phyloP scores from a whole-genome alignment of 2,113 vertebrate genomes.

The Mellivora capensis region DNA sequence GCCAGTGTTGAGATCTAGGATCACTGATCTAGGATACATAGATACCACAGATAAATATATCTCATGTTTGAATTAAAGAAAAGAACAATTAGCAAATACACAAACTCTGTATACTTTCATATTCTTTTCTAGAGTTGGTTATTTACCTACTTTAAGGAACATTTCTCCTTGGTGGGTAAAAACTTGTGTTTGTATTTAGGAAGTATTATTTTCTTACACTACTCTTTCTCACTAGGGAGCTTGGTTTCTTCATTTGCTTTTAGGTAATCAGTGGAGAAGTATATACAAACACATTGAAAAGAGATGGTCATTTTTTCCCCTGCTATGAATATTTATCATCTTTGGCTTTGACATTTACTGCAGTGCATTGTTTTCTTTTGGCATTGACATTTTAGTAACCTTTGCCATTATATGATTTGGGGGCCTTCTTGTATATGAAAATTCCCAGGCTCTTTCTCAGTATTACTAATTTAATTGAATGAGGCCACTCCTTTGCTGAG shows the following conservation, averaged over 20 bases:
- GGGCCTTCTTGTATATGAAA: neutral
- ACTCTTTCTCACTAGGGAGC: neutral
- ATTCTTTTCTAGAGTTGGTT: neutral
- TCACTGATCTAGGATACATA: neutral
- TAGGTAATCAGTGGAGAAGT: slow-evolving; percentile 22
- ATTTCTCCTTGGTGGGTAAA: neutral
- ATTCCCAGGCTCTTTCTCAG: neutral
- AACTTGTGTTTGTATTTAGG: slow-evolving; percentile 1
- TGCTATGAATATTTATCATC: neutral
- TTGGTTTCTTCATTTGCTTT: slow-evolving; percentile 3
- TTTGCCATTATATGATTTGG: neutral
- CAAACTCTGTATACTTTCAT: neutral
- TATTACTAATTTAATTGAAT: neutral
- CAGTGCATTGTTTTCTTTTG: slow-evolving; percentile 1
- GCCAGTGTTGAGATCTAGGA: neutral
- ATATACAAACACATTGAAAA: slow-evolving; percentile 16
- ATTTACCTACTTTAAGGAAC: neutral
- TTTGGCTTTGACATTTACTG: neutral
- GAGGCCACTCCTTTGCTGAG: neutral
- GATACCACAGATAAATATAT: neutral
- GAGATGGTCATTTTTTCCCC: neutral
- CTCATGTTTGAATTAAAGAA: neutral
- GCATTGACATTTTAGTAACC: neutral
- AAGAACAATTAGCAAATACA: neutral
- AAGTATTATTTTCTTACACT: slow-evolving; percentile 3